These are phyloP conservation scores for Casuarius casuarius DNA, from an alignment of 2,113 vertebrate genomes.

Conservation along the genomic window DNA sequence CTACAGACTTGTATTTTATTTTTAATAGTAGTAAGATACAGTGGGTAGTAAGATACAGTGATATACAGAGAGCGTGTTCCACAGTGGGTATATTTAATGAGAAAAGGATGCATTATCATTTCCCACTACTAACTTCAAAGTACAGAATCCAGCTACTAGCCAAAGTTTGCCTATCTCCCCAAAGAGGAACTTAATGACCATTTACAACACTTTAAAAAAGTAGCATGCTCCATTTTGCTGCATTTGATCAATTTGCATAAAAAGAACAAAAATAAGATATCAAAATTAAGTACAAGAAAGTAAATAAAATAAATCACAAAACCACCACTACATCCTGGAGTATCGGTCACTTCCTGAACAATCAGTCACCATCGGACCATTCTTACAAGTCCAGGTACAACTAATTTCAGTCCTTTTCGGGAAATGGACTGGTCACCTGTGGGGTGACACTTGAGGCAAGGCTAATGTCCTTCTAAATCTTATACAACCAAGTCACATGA, in stretches of 20 bases:
- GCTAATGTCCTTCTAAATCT: background rate
- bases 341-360: background rate
- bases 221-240: background rate
- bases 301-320: background rate
- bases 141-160: background rate
- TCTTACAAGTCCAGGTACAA: background rate
- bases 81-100: background rate
- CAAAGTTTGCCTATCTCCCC: background rate
- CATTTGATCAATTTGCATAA: background rate
- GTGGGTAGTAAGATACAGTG: background rate
- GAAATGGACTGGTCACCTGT: background rate
- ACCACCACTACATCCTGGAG: background rate
- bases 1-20: background rate
- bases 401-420: background rate
- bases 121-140: constrained; percentile 6
- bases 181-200: background rate
- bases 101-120: background rate
- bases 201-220: background rate
- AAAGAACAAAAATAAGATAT: background rate
- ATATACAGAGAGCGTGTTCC: background rate
- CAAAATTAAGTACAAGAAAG: background rate
- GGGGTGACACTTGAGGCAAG: background rate
- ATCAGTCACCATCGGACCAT: background rate
- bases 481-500: background rate
- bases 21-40: background rate